Evolutionary conservation across 2,888 invertebrate species (phyloP).

Genomic region (Protonemura montana): DNA sequence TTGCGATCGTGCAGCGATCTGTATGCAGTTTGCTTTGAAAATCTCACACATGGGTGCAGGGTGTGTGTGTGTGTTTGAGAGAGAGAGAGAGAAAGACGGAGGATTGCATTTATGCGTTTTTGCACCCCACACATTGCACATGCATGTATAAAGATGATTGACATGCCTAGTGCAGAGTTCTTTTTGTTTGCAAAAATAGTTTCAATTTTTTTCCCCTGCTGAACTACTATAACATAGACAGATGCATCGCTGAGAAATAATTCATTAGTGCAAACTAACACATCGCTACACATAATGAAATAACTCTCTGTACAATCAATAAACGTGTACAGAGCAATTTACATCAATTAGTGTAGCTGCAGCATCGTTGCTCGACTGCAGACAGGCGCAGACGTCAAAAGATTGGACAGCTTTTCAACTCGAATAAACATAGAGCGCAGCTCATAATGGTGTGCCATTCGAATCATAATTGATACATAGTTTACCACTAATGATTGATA

Average conservation of each 20-base stretch:
- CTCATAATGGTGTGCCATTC: neutral
- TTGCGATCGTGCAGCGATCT: neutral
- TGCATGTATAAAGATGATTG: neutral
- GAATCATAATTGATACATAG: conserved; percentile 12
- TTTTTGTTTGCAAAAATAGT: neutral
- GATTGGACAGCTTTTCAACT: neutral
- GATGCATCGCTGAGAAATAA: neutral
- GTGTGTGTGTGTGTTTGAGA: neutral
- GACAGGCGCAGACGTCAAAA: too few species aligned
- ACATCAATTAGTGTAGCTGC: neutral
- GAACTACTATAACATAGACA: neutral
- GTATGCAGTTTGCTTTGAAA: neutral
- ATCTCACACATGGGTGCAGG: neutral
- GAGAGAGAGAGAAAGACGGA: too few species aligned
- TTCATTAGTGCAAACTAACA: conserved; percentile 7
- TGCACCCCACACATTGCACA: neutral
- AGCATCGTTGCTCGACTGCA: neutral
- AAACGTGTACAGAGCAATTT: conserved; percentile 23
- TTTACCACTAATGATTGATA: conserved; percentile 16
- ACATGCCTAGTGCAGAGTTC: neutral
- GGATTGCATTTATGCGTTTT: neutral
- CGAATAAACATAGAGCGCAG: neutral
- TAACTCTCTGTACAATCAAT: neutral
- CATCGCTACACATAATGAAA: conserved; percentile 2
- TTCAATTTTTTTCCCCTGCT: neutral